phyloP scores from a whole-genome alignment of 2,797 vertebrate genomes.

The Premnoplex brunnescens region DNA sequence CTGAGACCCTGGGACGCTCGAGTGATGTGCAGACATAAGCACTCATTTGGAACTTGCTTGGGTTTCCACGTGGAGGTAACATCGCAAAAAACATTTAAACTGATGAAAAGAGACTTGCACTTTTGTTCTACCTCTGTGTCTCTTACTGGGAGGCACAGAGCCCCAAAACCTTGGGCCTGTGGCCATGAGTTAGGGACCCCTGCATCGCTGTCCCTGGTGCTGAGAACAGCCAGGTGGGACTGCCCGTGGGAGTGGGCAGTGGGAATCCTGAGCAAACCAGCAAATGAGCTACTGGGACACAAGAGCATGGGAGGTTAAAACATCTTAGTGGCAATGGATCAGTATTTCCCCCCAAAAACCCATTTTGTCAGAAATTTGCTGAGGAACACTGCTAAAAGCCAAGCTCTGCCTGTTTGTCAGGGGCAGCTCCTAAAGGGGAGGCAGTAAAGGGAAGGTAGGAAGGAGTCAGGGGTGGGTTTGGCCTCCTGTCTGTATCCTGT shows the following conservation, averaged over 20 bases:
- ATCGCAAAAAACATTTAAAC: not conserved
- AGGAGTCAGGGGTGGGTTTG: not conserved
- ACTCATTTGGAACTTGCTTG: not conserved
- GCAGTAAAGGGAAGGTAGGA: not conserved
- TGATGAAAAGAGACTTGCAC: not conserved
- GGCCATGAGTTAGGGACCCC: rapidly evolving
- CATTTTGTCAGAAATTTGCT: not conserved
- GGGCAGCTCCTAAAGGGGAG: not conserved
- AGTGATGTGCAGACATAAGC: not conserved
- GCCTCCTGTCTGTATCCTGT: not conserved
- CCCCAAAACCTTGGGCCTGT: rapidly evolving
- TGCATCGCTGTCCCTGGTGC: not conserved
- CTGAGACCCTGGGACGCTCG: rapidly evolving
- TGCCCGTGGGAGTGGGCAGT: not conserved
- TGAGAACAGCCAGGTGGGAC: not conserved
- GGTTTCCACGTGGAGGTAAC: rapidly evolving
- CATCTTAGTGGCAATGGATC: not conserved
- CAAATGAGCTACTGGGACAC: not conserved
- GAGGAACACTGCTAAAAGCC: not conserved
- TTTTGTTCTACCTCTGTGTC: not conserved
- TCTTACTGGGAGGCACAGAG: not conserved
- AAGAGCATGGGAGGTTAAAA: not conserved
- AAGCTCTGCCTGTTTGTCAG: not conserved
- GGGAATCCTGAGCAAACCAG: not conserved
- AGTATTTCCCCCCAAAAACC: not conserved